A percentile compares a stretch with the other conserved stretches of the same genome.
phyloP scores from a whole-genome alignment of 2,888 invertebrate genomes.

The Scaptomyza cyrtandrae region DNA sequence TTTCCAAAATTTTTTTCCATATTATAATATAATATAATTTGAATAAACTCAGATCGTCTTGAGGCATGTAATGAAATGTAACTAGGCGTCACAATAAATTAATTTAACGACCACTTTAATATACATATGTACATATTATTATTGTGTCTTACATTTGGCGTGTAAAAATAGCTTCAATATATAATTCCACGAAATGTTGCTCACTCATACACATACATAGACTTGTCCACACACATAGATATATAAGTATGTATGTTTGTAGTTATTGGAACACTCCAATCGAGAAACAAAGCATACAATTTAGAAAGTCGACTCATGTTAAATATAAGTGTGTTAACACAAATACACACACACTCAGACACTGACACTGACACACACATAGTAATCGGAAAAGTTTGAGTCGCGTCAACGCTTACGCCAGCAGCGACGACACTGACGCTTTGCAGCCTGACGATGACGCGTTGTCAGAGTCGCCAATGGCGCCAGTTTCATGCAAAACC shows the following conservation, averaged over 20 bases:
- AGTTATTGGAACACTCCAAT: conserved; percentile 54
- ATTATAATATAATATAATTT: too few species aligned
- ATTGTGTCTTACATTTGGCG: conserved; percentile 25
- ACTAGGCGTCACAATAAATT: too few species aligned
- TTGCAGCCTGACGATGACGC: conserved; percentile 54
- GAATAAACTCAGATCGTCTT: too few species aligned
- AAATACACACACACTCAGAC: conserved; percentile 1
- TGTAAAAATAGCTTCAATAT: conserved; percentile 63
- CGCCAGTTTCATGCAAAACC: conserved; percentile 74
- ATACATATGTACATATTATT: conserved; percentile 6
- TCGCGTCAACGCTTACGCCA: conserved; percentile 21
- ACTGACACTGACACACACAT: neutral
- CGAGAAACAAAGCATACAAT: conserved; percentile 61
- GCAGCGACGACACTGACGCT: conserved; percentile 44
- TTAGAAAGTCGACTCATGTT: conserved; percentile 58
- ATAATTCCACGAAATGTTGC: conserved; percentile 28
- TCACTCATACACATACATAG: conserved; percentile 31
- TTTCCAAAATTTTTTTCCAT: too few species aligned
- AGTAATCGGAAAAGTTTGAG: conserved; percentile 16
- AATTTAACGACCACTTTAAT: neutral
- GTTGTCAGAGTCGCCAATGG: conserved; percentile 47
- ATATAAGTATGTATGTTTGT: conserved; percentile 3
- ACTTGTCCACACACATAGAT: conserved; percentile 14
- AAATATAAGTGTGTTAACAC: conserved; percentile 55
- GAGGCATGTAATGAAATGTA: too few species aligned